Evolutionary conservation across 92 coral and sea anemone genomes (phyloP).

Genomic region (Heteractis magnifica): DNA sequence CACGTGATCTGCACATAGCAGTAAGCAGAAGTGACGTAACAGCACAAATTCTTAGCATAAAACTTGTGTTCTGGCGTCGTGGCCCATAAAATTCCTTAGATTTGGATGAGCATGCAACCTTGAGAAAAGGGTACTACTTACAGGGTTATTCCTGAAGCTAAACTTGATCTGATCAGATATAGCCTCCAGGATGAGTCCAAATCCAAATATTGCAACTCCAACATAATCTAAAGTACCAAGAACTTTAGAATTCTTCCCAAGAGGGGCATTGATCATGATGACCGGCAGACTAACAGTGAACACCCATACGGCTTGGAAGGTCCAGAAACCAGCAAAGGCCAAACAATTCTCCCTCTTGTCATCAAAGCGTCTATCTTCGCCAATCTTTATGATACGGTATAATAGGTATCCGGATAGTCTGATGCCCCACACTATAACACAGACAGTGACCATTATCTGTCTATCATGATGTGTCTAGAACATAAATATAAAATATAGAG

Average conservation of each 20-base stretch:
- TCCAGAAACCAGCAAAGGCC: constrained; percentile 52
- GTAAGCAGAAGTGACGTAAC: too few relatives aligned
- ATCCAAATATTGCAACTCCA: constrained; percentile 41
- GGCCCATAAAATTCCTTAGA: too few relatives aligned
- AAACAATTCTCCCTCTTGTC: constrained; percentile 38
- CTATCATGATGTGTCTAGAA: constrained; percentile 24
- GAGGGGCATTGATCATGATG: constrained; percentile 49
- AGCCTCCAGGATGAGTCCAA: constrained; percentile 47
- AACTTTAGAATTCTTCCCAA: constrained; percentile 9
- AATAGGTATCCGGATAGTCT: constrained; percentile 39
- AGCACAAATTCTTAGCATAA: too few relatives aligned
- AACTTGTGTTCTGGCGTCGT: too few relatives aligned
- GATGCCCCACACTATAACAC: constrained; percentile 40
- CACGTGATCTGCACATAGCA: too few relatives aligned
- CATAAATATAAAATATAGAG: too few relatives aligned
- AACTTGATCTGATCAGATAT: constrained; percentile 40
- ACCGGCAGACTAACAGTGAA: constrained; percentile 47
- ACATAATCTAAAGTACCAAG: constrained; percentile 39
- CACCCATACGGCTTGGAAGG: constrained; percentile 44
- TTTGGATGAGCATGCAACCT: not conserved
- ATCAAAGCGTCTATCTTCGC: constrained; percentile 48
- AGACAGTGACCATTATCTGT: constrained; percentile 47
- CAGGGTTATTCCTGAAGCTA: constrained; percentile 39
- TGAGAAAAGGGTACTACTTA: constrained; percentile 6
- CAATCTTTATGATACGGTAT: constrained; percentile 46